These are phyloP conservation scores for Andrena trimmerana DNA, from an alignment of 2,888 invertebrate genomes.

Conservation along the genomic window DNA sequence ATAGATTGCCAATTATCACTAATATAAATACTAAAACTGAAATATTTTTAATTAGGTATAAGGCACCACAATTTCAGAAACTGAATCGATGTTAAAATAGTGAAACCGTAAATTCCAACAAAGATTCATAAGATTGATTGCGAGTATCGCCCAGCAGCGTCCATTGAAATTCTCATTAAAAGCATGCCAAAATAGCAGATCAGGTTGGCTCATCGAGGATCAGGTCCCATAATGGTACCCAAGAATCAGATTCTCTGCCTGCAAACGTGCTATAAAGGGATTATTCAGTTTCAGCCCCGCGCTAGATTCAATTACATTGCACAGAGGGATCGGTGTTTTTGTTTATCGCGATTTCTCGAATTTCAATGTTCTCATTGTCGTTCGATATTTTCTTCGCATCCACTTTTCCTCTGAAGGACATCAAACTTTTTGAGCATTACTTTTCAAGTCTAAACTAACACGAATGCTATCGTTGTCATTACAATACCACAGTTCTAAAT, in stretches of 20 bases:
- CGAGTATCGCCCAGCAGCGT: not conserved
- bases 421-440: not conserved
- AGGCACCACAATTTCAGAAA: not conserved
- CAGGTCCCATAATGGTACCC: constrained; percentile 32
- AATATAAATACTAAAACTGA: no score
- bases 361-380: constrained; percentile 7
- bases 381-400: not conserved
- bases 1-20: no score
- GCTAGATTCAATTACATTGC: constrained; percentile 50
- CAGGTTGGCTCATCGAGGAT: constrained; percentile 18
- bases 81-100: not conserved
- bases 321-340: constrained; percentile 11
- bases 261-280: constrained; percentile 37
- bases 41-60: not conserved
- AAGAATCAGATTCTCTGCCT: constrained; percentile 33
- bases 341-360: constrained; percentile 25
- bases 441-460: not conserved
- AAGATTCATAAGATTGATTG: constrained; percentile 11
- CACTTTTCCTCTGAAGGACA: not conserved
- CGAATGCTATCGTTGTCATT: not conserved
- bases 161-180: constrained; percentile 38
- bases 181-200: constrained; percentile 9
- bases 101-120: not conserved
- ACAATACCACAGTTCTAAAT: constrained; percentile 5
- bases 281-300: constrained; percentile 53